Percentiles rank a stretch among this genome's conserved stretches.
These are phyloP conservation scores for Nothoprocta perdicaria DNA, from an alignment of 2,113 vertebrate species.

Conservation along the genomic window DNA sequence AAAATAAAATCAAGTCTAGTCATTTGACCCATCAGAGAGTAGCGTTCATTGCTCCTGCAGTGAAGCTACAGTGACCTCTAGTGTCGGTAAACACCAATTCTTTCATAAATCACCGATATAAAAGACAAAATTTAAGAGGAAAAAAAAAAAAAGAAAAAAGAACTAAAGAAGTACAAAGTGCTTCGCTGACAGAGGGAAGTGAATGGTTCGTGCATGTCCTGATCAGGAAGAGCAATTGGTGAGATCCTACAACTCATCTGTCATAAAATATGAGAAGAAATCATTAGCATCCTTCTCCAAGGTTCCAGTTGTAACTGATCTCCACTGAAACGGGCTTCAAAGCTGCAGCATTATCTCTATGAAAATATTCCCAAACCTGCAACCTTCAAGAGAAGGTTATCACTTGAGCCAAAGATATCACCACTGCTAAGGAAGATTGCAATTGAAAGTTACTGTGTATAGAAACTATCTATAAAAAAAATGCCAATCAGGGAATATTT, in stretches of 20 bases:
- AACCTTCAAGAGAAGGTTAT: not conserved
- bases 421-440: not conserved
- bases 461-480: not conserved
- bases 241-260: not conserved
- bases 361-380: not conserved
- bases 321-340: not conserved
- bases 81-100: not conserved
- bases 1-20: not conserved
- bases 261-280: not conserved
- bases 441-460: not conserved
- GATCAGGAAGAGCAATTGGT: not conserved
- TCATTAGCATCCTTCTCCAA: not conserved
- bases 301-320: not conserved
- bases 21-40: not conserved
- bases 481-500: not conserved
- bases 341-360: not conserved
- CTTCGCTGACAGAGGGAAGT: not conserved
- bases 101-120: not conserved
- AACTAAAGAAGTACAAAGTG: not conserved
- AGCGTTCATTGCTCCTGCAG: not conserved
- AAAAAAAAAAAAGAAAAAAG: not conserved
- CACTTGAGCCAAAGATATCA: not conserved
- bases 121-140: not conserved
- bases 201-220: accelerated
- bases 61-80: slow-evolving; percentile 67